Conservation (phyloP, 1,140 invertebrate genomes). For the Akabosia matsudoensis region DNA sequence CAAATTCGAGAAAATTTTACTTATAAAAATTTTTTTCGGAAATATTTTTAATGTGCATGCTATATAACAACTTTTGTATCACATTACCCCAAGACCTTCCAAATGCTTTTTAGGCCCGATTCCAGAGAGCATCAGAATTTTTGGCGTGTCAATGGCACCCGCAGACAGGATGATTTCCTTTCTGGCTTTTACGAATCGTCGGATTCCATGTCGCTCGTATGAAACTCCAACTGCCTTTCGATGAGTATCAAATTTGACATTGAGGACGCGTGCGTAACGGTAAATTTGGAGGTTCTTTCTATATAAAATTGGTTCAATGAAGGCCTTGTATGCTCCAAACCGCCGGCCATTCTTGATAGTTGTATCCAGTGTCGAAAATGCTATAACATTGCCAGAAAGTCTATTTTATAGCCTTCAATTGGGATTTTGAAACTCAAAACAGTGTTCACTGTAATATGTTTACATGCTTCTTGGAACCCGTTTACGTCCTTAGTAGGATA, state of each 20-base stretch:
- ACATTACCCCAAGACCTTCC: conserved; percentile 17
- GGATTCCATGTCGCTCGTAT: conserved; percentile 28
- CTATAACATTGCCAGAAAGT: too few relatives aligned
- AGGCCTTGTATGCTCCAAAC: conserved; percentile 69
- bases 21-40: too few relatives aligned
- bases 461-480: conserved; percentile 77
- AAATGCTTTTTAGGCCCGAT: conserved; percentile 53
- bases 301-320: conserved; percentile 63
- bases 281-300: conserved; percentile 65
- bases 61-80: neutral
- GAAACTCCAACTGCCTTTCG: conserved; percentile 33
- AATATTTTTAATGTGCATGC: too few relatives aligned
- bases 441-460: too few relatives aligned
- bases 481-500: conserved; percentile 84
- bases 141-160: conserved; percentile 45
- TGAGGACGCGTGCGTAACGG: conserved; percentile 62
- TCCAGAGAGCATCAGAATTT: too few relatives aligned
- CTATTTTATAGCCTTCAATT: too few relatives aligned
- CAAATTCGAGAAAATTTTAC: too few relatives aligned
- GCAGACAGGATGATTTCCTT: conserved; percentile 51
- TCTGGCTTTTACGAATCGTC: conserved; percentile 29
- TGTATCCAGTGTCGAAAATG: conserved; percentile 61
- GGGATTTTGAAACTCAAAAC: too few relatives aligned
- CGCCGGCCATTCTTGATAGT: conserved; percentile 65
- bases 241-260: conserved; percentile 46